Base-by-base conservation (phyloP, 53 echinoderm and acorn worm genomes). In the Echinarachnius parma region DNA sequence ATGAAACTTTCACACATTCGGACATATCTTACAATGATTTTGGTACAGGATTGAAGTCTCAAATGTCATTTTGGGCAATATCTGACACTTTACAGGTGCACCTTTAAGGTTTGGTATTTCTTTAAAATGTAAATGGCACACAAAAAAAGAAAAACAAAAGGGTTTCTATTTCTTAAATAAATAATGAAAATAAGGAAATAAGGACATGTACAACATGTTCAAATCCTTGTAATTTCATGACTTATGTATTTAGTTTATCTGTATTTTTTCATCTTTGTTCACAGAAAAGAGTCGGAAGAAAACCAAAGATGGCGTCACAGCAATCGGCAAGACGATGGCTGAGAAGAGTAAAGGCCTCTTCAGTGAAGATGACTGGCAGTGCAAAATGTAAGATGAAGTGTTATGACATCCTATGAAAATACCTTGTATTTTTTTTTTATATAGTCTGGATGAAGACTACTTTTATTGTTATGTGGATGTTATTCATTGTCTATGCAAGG, bases 301-400 rank as follows among this genome's bases (percentile, higher is more conserved):
- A 31, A 76, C 67, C 34, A 96, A 96, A 46, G 78, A 87, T 30
- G 87, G 91, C 37, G 96, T 91, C 14, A 37, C 85, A 10, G 88
- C 84, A 27, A 96, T 96, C 36, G 96, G 96, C 26, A 91, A 96
- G 34, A 84, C 87, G 37, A 82, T 90, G 71, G 96, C 96, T 9
- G 96, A 96, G 81, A 91, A 82, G 57, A 96, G 96, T 21, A 82
- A 85, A 55, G 96, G 96, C 8, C 83, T 96, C 28, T 96, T 96
- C 77, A 91, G 82, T 63, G 96, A 79, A 3, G 90, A 96, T 50
- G 96, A 96, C 77, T 96, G 96, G 96, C 96, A 96, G 71, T 96
- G 96, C 47, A 96, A 96, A 70, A 96, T 86, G 96, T 91, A 70
- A 91, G 84, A 71, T 29, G 21, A 13, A 10, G 14, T 29, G 11